Base-by-base conservation (phyloP, 1,140 invertebrate species). In the Calephelis virginiensis region DNA sequence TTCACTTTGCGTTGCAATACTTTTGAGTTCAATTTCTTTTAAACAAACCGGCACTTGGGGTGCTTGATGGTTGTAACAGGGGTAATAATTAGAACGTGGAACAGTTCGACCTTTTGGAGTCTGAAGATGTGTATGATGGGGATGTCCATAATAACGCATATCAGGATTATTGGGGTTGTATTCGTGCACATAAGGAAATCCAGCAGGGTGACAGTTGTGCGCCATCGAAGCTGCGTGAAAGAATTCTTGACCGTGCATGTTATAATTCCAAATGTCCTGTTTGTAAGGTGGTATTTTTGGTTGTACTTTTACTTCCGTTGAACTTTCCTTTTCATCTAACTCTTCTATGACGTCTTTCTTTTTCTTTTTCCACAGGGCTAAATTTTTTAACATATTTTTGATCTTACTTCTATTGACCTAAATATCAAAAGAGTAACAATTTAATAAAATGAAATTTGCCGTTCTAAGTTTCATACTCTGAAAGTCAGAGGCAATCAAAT, bases 1-100 rank as follows among this genome's bases (percentile, higher is more conserved):
- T 14, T 82, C 83, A 62, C 86, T 90, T 63, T 90, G 88, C 0
- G 82, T 89, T 10, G 73, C 83, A 43, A 76, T 83, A 64, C 84
- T 90, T 72, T 88, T 89, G 0, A 90, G 86, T 81, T 89, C 88
- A 40, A 90, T 78, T 76, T 90, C 86, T 76, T 85, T 90, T 6
- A 90, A 73, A 66, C 84, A 90, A 6, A 90, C 43, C n/a, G 86
- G 88, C 0, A 82, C 71, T 74, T 82, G 82, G 7, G 73, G 74
- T 40, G 28, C 28, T 28, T 28, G 28, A 28, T 72, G 75, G 13
- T 67, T 67, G 63, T 75, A 79, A 46, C 48, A 69, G 11, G 50
- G 70, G 38, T 78, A 72, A 62, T 75, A 72, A 14, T 63, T 78
- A n/a, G 76, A 45, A 66, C 73, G 80, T 2, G 74, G 76, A 14